Evolutionary conservation across 64 coral and sea anemone species (phyloP).

Genomic region (Cladopsammia gracilis): DNA sequence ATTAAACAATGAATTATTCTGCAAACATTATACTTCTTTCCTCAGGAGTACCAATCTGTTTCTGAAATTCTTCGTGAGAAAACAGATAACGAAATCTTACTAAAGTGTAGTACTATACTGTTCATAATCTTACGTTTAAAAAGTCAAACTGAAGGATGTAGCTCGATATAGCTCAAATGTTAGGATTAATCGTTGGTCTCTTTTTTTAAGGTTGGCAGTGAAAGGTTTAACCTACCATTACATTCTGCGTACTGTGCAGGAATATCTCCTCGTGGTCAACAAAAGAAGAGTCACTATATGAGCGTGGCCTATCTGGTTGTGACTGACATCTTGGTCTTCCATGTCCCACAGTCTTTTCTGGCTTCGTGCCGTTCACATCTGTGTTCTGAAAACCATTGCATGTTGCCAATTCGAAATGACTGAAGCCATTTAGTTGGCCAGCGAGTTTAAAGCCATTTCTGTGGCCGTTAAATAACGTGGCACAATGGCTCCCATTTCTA

Average conservation of each 20-base stretch:
- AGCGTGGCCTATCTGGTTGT: not conserved
- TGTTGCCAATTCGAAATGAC: not conserved
- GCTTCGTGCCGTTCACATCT: not conserved
- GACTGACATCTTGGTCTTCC: constrained; percentile 6
- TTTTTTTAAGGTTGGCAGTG: not conserved
- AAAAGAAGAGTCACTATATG: not conserved
- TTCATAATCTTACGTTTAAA: no score
- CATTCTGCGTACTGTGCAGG: not conserved
- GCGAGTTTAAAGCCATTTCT: not conserved
- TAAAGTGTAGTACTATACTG: no score
- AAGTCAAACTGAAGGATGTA: no score
- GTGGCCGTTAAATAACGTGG: not conserved
- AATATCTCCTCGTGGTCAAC: not conserved
- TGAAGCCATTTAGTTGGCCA: not conserved
- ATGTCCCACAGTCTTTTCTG: constrained; percentile 13
- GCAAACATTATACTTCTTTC: no score
- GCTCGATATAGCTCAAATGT: no score
- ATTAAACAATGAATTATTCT: no score
- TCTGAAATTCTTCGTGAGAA: no score
- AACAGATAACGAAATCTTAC: no score
- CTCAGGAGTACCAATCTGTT: no score
- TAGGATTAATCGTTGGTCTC: no score
- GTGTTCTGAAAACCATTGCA: not conserved
- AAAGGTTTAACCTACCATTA: not conserved
- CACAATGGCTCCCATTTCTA: not conserved